Evolutionary conservation across 2,888 invertebrate genomes (phyloP).

Genomic region (Drosophila histrio): DNA sequence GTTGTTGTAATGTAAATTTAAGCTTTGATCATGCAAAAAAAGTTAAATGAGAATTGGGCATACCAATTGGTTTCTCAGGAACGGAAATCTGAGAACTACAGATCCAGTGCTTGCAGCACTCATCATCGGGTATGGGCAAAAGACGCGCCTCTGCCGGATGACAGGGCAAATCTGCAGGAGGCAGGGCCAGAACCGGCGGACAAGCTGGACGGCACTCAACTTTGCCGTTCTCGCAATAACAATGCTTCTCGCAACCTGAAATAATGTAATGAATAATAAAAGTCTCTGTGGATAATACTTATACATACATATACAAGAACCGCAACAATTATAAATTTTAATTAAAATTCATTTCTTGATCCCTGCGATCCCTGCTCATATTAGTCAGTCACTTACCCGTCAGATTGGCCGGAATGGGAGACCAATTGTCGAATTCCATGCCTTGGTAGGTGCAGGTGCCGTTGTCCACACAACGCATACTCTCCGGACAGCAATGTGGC

Average conservation of each 20-base stretch:
- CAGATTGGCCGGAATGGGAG: constrained; percentile 90
- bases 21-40: constrained; percentile 3
- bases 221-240: constrained; percentile 94
- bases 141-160: constrained; percentile 88
- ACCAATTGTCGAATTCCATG: constrained; percentile 88
- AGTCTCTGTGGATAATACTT: background rate
- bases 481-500: constrained; percentile 92
- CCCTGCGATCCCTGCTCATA: too few species aligned
- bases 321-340: too few species aligned
- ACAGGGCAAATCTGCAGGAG: constrained; percentile 91
- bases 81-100: constrained; percentile 83
- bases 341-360: too few species aligned
- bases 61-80: constrained; percentile 1
- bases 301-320: too few species aligned
- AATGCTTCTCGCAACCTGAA: constrained; percentile 91
- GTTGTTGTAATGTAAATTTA: constrained; percentile 10
- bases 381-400: constrained; percentile 85
- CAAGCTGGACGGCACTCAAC: constrained; percentile 93
- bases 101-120: constrained; percentile 93
- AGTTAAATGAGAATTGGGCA: background rate
- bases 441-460: constrained; percentile 92
- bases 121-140: constrained; percentile 89
- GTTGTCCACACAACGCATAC: constrained; percentile 91
- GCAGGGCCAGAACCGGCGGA: constrained; percentile 90
- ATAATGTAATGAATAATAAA: too few species aligned